These are phyloP conservation scores for Bradysia coprophila DNA, from an alignment of 1,140 invertebrate genomes.

Conservation along the genomic window DNA sequence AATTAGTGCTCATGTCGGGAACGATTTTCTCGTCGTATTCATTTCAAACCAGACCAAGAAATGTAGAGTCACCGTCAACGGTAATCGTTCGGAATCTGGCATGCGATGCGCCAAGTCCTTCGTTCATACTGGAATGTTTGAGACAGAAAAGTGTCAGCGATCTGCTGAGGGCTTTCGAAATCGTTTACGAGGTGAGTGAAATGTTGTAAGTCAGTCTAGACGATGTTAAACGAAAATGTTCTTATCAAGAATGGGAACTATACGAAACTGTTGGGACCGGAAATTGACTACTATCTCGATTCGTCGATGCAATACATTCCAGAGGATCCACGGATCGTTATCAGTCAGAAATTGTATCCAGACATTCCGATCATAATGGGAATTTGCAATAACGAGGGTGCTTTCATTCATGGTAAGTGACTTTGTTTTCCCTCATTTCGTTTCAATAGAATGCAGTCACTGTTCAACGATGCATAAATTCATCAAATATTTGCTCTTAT, in stretches of 20 bases:
- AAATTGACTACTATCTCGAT: conserved; percentile 33
- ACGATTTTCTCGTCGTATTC: conserved; percentile 42
- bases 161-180: conserved; percentile 34
- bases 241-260: conserved; percentile 26
- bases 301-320: conserved; percentile 33
- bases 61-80: conserved; percentile 33
- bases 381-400: conserved; percentile 35
- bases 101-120: conserved; percentile 21
- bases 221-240: background rate
- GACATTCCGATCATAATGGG: conserved; percentile 35
- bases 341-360: conserved; percentile 24
- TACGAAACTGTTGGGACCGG: conserved; percentile 31
- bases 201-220: conserved; percentile 1
- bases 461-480: too few species aligned
- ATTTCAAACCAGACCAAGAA: too few species aligned
- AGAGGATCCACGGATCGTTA: conserved; percentile 22
- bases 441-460: too few species aligned
- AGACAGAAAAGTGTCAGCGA: conserved; percentile 30
- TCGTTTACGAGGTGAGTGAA: conserved; percentile 30
- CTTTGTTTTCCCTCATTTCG: background rate
- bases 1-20: conserved; percentile 51
- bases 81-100: conserved; percentile 32
- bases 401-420: conserved; percentile 26
- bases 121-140: conserved; percentile 37
- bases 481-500: too few species aligned